phyloP scores from a whole-genome alignment of 2,797 vertebrate genomes.

The Peromyscus attwateri region DNA sequence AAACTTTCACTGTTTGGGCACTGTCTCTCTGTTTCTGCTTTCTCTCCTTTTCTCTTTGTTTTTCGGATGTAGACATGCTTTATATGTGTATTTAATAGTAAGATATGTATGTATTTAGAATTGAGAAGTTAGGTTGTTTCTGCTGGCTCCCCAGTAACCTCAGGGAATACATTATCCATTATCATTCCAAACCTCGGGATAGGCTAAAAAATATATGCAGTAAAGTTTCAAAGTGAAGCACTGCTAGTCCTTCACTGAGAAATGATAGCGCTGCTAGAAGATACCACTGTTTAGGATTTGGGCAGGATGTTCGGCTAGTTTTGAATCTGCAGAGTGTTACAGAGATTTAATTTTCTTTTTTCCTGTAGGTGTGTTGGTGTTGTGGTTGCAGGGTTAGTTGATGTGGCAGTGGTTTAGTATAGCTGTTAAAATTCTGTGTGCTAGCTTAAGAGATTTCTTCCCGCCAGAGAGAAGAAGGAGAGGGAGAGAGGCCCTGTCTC shows the following conservation, averaged over 20 bases:
- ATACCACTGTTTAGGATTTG: conserved; percentile 13
- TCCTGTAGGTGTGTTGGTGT: background rate
- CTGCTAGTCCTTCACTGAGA: background rate
- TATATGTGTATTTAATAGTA: background rate
- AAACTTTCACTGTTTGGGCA: conserved; percentile 16
- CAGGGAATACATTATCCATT: conserved; percentile 8
- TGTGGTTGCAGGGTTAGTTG: background rate
- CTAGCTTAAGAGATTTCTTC: background rate
- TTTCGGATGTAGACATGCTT: conserved; percentile 10
- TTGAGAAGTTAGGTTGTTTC: background rate
- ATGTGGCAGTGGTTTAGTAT: background rate
- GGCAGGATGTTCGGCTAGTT: background rate
- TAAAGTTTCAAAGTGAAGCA: background rate
- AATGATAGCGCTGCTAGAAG: background rate
- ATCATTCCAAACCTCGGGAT: conserved; percentile 9
- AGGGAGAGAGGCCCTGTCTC: background rate
- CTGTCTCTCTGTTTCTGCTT: background rate
- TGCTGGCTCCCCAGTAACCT: background rate
- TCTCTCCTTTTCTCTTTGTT: conserved; percentile 23
- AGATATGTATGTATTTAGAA: conserved; percentile 35
- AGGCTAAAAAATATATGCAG: background rate
- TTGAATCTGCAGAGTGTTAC: conserved; percentile 32
- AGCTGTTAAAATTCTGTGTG: background rate
- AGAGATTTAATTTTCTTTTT: conserved; percentile 47
- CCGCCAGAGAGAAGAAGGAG: background rate